These are phyloP conservation scores for Diadophis punctatus DNA, from an alignment of 2,113 vertebrate species.

Conservation along the genomic window DNA sequence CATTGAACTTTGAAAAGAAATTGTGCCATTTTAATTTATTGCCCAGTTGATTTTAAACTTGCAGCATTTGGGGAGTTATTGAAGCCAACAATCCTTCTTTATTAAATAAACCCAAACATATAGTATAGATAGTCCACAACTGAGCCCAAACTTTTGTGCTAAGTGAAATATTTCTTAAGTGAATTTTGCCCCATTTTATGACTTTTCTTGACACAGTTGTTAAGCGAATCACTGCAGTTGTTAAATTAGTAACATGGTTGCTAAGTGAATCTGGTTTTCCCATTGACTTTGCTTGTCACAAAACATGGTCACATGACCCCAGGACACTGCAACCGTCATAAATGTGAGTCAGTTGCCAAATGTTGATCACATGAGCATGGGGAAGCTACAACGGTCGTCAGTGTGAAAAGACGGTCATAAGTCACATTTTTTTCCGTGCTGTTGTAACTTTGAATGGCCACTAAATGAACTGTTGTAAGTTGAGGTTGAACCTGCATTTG, in stretches of 20 bases:
- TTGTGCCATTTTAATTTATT: background rate
- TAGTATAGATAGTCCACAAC: background rate
- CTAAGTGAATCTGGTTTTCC: background rate
- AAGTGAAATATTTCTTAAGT: background rate
- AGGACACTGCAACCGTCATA: background rate
- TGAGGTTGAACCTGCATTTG: background rate
- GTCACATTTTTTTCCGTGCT: background rate
- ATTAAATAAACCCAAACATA: background rate
- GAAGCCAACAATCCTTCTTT: background rate
- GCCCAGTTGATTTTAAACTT: background rate
- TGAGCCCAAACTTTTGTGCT: background rate
- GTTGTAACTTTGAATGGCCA: background rate
- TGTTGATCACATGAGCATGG: background rate
- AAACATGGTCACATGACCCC: background rate
- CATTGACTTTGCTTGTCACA: background rate
- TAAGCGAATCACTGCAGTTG: background rate
- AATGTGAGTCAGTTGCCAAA: background rate
- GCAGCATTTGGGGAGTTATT: background rate
- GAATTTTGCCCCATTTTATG: background rate
- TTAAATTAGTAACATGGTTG: background rate
- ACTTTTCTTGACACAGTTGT: background rate
- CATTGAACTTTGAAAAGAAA: constrained; percentile 16
- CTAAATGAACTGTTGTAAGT: background rate
- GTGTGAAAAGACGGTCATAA: background rate
- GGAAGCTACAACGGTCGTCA: background rate